Percentiles rank a stretch among this genome's conserved stretches.
phyloP scores from a whole-genome alignment of 1,140 invertebrate genomes.

The Chelonus insularis region DNA sequence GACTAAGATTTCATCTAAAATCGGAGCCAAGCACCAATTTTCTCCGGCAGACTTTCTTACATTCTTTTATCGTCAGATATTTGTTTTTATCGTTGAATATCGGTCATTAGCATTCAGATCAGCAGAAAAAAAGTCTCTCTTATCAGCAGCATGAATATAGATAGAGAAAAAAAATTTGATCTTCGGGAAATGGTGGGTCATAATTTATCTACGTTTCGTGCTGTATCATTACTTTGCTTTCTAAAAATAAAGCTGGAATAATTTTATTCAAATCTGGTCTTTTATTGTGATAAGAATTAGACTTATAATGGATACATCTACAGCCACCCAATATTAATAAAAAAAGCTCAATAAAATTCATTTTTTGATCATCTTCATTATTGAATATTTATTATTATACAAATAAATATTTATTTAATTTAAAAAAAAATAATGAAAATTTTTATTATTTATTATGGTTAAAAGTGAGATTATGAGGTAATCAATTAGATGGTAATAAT shows the following conservation, averaged over 20 bases:
- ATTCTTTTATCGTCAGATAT: background rate
- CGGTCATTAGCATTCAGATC: slow-evolving; percentile 21
- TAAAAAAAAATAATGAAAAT: too few species aligned
- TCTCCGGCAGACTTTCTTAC: background rate
- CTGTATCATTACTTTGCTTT: slow-evolving; percentile 6
- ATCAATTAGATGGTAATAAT: too few species aligned
- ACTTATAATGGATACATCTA: too few species aligned
- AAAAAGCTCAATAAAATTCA: too few species aligned
- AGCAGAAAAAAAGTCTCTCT: background rate
- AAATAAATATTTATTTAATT: too few species aligned
- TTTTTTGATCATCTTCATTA: too few species aligned
- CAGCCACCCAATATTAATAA: too few species aligned
- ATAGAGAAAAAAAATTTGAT: slow-evolving; percentile 19
- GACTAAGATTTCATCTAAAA: background rate
- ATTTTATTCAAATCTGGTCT: too few species aligned
- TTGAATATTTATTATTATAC: too few species aligned
- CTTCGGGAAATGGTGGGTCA: slow-evolving; percentile 15
- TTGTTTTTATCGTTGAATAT: slow-evolving; percentile 12
- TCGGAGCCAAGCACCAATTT: slow-evolving; percentile 4
- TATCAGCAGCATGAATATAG: slow-evolving; percentile 5
- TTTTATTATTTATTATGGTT: too few species aligned
- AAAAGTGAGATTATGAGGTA: too few species aligned
- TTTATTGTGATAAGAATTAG: background rate
- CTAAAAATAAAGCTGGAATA: too few species aligned
- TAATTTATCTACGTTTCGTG: slow-evolving; percentile 14